A percentile compares a stretch with the other conserved stretches of the same genome.
phyloP scores from a whole-genome alignment of 2,113 vertebrate genomes.

The Psephotus haematonotus region DNA sequence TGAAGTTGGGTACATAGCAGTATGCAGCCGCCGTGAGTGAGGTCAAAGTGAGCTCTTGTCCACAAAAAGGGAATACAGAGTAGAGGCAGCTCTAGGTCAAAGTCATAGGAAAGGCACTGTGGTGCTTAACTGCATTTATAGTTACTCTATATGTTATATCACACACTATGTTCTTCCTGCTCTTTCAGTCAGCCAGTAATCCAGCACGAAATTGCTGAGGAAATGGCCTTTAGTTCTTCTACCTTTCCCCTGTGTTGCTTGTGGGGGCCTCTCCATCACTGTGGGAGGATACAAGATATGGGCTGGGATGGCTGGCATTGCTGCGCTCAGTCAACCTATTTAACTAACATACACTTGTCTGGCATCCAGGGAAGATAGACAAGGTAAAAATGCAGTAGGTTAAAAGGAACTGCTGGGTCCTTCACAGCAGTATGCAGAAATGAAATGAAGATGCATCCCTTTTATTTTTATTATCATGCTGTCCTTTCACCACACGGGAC shows the following conservation, averaged over 20 bases:
- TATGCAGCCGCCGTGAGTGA: not conserved
- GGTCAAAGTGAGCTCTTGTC: not conserved
- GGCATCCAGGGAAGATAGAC: not conserved
- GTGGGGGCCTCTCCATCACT: not conserved
- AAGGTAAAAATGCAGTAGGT: not conserved
- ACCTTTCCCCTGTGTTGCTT: not conserved
- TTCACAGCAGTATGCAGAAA: not conserved
- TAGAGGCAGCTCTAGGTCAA: not conserved
- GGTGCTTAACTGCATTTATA: not conserved
- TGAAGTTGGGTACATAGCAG: not conserved
- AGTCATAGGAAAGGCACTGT: conserved; percentile 26
- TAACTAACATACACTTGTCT: not conserved
- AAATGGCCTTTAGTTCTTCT: not conserved
- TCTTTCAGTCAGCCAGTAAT: not conserved
- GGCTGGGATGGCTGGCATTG: not conserved
- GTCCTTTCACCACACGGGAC: not conserved
- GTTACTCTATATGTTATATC: not conserved
- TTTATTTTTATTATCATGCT: not conserved
- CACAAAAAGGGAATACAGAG: not conserved
- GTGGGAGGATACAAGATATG: fast-evolving
- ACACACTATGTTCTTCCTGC: not conserved
- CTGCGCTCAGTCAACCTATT: not conserved
- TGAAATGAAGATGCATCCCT: not conserved
- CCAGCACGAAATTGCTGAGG: not conserved
- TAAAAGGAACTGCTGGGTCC: not conserved